Evolutionary conservation across 2,113 vertebrate genomes (phyloP).

Genomic region (Plestiodon gilberti): DNA sequence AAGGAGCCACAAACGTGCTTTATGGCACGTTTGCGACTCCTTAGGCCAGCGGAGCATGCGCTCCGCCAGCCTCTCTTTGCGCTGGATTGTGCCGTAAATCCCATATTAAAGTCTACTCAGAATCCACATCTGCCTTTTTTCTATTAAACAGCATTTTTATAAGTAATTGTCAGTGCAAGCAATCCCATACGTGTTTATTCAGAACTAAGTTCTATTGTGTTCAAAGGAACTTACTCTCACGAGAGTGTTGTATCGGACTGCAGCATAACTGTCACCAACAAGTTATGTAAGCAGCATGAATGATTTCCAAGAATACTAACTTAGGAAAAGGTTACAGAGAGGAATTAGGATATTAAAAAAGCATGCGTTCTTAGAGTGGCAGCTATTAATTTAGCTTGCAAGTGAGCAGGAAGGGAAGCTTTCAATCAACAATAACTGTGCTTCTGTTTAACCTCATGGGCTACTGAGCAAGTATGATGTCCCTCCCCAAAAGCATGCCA

Average conservation of each 20-base stretch:
- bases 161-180: too few relatives aligned
- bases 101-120: neutral
- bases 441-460: neutral
- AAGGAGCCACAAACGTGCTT: too few relatives aligned
- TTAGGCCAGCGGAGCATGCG: too few relatives aligned
- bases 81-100: too few relatives aligned
- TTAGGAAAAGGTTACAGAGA: neutral
- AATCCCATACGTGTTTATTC: too few relatives aligned
- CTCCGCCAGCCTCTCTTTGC: too few relatives aligned
- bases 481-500: neutral
- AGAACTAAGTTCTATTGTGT: too few relatives aligned
- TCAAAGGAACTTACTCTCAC: too few relatives aligned
- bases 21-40: too few relatives aligned
- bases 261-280: too few relatives aligned
- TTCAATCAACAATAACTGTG: neutral
- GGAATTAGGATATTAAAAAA: neutral
- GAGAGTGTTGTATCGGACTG: too few relatives aligned
- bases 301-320: neutral
- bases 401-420: neutral
- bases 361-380: neutral
- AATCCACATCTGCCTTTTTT: neutral
- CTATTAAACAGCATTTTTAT: neutral
- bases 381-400: neutral
- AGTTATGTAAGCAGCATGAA: neutral
- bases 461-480: neutral